These are phyloP conservation scores for Dufourea novaeangliae DNA, from an alignment of 1,140 invertebrate species.

Conservation along the genomic window DNA sequence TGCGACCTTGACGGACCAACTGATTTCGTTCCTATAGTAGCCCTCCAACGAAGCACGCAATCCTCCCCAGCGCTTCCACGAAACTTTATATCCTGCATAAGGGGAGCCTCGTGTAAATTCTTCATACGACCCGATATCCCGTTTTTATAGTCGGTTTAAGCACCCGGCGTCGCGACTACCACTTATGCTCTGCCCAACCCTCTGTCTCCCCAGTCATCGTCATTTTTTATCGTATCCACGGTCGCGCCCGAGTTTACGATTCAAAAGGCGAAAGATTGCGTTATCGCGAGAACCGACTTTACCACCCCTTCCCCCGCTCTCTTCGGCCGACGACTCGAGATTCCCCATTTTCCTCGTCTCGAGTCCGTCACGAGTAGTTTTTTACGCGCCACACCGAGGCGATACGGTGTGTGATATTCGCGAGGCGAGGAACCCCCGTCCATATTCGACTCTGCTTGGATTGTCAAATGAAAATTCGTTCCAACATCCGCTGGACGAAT, in stretches of 20 bases:
- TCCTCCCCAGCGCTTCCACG: not conserved
- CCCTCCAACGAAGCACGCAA: not conserved
- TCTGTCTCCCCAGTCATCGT: not conserved
- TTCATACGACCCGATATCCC: conserved; percentile 34
- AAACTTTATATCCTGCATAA: not conserved
- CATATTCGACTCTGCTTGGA: not conserved
- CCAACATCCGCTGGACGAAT: not conserved
- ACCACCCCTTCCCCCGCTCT: not conserved
- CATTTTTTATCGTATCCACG: conserved; percentile 1
- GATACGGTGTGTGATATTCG: conserved; percentile 40
- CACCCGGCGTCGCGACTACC: conserved; percentile 22
- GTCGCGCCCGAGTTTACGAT: conserved; percentile 51
- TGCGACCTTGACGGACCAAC: not conserved
- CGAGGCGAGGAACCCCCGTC: too few relatives aligned
- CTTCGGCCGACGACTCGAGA: too few relatives aligned
- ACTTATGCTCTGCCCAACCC: not conserved
- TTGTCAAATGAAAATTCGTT: conserved; percentile 53
- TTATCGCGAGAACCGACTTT: conserved; percentile 34
- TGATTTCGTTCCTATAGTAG: not conserved
- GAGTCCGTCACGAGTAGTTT: conserved; percentile 16
- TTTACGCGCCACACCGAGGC: conserved; percentile 22
- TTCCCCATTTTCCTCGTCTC: conserved; percentile 26
- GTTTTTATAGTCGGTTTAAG: conserved; percentile 40
- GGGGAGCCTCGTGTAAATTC: conserved; percentile 36
- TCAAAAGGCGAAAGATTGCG: conserved; percentile 46